Percentiles rank a stretch among this genome's conserved stretches.
phyloP scores from a whole-genome alignment of 37 sponge, comb jelly and placozoan genomes.

The Theonella swinhoei region DNA sequence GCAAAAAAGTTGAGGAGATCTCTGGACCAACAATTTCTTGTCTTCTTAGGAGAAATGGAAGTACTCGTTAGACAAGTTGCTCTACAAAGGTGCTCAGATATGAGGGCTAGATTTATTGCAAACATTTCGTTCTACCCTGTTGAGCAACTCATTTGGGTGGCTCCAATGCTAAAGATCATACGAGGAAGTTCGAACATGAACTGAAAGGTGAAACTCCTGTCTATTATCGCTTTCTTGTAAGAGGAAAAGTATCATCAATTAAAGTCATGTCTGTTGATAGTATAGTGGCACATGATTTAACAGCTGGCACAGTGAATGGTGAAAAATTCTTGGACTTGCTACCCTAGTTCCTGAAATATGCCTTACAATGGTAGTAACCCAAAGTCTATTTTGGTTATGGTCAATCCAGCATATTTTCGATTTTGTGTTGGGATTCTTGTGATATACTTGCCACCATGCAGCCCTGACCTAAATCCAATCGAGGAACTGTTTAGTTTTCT shows the following conservation, averaged over 20 bases:
- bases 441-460: not conserved
- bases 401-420: not conserved
- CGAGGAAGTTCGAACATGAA: not conserved
- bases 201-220: conserved; percentile 14
- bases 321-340: not conserved
- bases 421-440: not conserved
- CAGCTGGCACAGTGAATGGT: not conserved
- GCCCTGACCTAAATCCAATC: not conserved
- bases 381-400: not conserved
- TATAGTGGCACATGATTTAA: not conserved
- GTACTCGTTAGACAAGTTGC: too few species aligned
- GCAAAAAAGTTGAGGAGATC: too few species aligned
- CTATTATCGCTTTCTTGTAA: not conserved
- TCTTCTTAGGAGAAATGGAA: too few species aligned
- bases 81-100: not conserved
- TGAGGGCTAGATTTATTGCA: not conserved
- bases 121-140: not conserved
- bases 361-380: not conserved
- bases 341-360: not conserved
- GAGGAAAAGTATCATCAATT: not conserved
- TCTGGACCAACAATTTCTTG: too few species aligned
- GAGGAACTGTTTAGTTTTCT: not conserved
- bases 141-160: conserved; percentile 1
- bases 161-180: not conserved
- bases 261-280: not conserved